These are phyloP conservation scores for Scarus forsteni DNA, from an alignment of 2,797 vertebrate genomes.

Conservation along the genomic window DNA sequence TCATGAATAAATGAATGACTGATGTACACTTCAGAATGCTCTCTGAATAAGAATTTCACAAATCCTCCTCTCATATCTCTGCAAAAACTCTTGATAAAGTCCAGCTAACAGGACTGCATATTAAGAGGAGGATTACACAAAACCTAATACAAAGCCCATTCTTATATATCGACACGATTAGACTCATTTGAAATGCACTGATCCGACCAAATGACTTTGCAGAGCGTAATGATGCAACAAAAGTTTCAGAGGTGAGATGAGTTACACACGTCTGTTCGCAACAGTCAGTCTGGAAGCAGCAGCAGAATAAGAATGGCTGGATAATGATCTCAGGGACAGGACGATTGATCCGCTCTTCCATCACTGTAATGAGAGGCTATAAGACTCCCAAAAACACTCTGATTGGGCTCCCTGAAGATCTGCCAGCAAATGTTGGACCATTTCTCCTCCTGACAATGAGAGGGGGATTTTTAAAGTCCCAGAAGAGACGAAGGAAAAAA, in stretches of 20 bases:
- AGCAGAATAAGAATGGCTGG: conserved; percentile 55
- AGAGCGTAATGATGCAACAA: conserved; percentile 45
- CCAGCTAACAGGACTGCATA: conserved; percentile 33
- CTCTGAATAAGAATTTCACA: conserved; percentile 27
- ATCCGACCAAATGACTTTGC: conserved; percentile 55
- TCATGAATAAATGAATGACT: conserved; percentile 47
- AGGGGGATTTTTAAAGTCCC: conserved; percentile 26
- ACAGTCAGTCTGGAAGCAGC: conserved; percentile 36
- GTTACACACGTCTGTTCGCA: conserved; percentile 32
- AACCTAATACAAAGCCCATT: conserved; percentile 38
- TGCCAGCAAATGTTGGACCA: conserved; percentile 31
- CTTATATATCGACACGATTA: conserved; percentile 15
- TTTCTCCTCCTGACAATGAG: conserved; percentile 29
- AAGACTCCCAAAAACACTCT: conserved; percentile 42
- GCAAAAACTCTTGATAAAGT: conserved; percentile 26
- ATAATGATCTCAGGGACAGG: conserved; percentile 63
- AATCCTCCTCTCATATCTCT: conserved; percentile 34
- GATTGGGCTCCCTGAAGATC: conserved; percentile 46
- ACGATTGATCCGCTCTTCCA: conserved; percentile 60
- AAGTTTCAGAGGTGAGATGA: conserved; percentile 42
- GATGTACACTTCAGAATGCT: conserved; percentile 21
- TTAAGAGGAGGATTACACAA: conserved; percentile 47
- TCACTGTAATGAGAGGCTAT: conserved; percentile 61
- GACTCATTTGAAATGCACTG: conserved; percentile 38
- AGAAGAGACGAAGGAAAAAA: conserved; percentile 1